Base-by-base conservation (phyloP, 1,140 invertebrate species). In the Scaptomyza hsui region DNA sequence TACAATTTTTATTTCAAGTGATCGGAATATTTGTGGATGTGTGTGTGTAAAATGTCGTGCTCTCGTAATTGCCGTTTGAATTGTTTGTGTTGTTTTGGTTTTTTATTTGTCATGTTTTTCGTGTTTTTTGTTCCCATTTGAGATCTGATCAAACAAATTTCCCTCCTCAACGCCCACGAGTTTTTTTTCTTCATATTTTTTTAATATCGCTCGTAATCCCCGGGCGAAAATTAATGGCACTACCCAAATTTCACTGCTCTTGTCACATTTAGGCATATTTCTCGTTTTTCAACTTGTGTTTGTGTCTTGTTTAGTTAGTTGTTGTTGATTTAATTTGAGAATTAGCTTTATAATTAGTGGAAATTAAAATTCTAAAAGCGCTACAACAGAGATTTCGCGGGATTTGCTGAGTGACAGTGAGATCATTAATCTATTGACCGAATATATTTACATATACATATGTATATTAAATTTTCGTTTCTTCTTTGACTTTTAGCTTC, bases 321-420 rank as follows among this genome's bases (percentile, higher is more conserved):
- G 39, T 74, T 72, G 44, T 48, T 53, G 51, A 51, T 82, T 61
- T 10, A 29, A 68, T 63, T 61, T 44, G 37, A 68, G 45, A 82
- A 86, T 81, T 86, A 75, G 82, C 65, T 78, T 51, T 65, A 78
- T 86, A 86, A 86, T 86, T 86, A 86, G 82, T 88, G 59, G 19
- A 61, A 86, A 78, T 81, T 71, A 48, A 86, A 79, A 82, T 77
- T 55, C 57, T 29, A 61, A 63, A 75, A 75, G 47, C 55, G 62
- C 65, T 72, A 52, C 63, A 10, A 24, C 24, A 42, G 56, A 75
- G 69, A 68, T 63, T 32, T 78, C 41, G 39, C 32, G 19, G 53
- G 53, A 76, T 79, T 63, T 67, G 55, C 19, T 26, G 52, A 83
- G 67, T 79, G 80, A 79, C 78, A 80, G 55, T 60, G 39, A 47